Percentiles rank a stretch among this genome's conserved stretches.
These are phyloP conservation scores for Heliconius hermathena DNA, from an alignment of 1,140 invertebrate genomes.

Conservation along the genomic window DNA sequence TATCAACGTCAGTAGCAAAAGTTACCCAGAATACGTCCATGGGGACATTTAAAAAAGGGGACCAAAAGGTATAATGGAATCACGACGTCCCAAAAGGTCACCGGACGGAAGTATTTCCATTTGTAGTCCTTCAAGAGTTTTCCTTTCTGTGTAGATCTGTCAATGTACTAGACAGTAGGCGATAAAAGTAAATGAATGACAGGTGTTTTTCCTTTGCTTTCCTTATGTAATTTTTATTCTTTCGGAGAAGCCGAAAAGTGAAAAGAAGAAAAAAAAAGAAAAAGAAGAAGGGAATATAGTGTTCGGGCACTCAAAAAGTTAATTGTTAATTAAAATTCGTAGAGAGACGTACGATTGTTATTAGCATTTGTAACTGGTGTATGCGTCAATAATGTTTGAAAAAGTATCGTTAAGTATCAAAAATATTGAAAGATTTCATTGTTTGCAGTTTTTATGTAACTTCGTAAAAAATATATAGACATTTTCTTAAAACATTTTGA, in stretches of 20 bases:
- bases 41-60: background rate
- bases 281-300: background rate
- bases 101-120: conserved; percentile 32
- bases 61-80: conserved; percentile 29
- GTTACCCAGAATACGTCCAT: background rate
- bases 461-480: no score
- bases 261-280: no score
- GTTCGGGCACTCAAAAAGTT: background rate
- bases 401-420: no score
- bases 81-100: conserved; percentile 26
- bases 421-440: no score
- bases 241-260: background rate
- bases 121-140: conserved; percentile 18
- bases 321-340: no score
- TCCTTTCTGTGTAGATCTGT: conserved; percentile 12
- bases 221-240: no score
- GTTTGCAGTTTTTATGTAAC: no score
- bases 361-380: no score
- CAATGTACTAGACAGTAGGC: conserved; percentile 7
- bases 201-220: no score
- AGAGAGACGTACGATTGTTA: no score
- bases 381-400: no score
- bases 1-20: conserved; percentile 1
- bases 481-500: background rate
- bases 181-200: conserved; percentile 6